phyloP scores from a whole-genome alignment of 2,888 invertebrate genomes.

The Luperina testacea region DNA sequence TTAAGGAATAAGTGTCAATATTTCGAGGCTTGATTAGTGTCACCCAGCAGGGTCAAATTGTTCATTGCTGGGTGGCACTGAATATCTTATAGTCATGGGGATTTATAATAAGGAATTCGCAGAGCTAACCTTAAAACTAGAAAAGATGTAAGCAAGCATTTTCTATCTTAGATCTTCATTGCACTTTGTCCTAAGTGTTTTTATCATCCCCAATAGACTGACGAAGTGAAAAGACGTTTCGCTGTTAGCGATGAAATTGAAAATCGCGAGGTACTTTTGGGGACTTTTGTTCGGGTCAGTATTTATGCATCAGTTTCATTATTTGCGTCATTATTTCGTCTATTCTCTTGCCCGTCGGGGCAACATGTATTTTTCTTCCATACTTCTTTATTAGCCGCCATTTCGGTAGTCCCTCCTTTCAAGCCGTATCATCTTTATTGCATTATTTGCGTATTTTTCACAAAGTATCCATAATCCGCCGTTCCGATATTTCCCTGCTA shows the following conservation, averaged over 20 bases:
- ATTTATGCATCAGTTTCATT: conserved; percentile 5
- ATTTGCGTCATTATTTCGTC: neutral
- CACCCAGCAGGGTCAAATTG: conserved; percentile 22
- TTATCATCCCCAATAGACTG: neutral
- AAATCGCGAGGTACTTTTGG: conserved; percentile 5
- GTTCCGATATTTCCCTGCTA: neutral
- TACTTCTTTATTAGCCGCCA: neutral
- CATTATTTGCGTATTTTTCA: neutral
- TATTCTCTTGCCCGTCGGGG: neutral
- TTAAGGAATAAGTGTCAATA: conserved; percentile 5
- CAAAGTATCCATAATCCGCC: neutral
- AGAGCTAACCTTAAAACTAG: conserved; percentile 17
- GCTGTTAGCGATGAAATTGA: conserved; percentile 16
- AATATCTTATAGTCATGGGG: conserved; percentile 1
- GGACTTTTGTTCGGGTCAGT: conserved; percentile 14
- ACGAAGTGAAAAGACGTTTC: neutral
- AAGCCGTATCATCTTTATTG: neutral
- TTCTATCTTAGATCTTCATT: neutral
- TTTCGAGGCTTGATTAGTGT: conserved; percentile 1
- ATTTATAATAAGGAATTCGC: conserved; percentile 46
- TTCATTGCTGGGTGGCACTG: conserved; percentile 22
- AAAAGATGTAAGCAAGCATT: conserved; percentile 33
- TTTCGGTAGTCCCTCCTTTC: neutral
- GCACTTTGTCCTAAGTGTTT: neutral
- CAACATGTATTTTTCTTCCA: neutral